phyloP scores from a whole-genome alignment of 2,113 vertebrate genomes.

The Macquaria ambigua region DNA sequence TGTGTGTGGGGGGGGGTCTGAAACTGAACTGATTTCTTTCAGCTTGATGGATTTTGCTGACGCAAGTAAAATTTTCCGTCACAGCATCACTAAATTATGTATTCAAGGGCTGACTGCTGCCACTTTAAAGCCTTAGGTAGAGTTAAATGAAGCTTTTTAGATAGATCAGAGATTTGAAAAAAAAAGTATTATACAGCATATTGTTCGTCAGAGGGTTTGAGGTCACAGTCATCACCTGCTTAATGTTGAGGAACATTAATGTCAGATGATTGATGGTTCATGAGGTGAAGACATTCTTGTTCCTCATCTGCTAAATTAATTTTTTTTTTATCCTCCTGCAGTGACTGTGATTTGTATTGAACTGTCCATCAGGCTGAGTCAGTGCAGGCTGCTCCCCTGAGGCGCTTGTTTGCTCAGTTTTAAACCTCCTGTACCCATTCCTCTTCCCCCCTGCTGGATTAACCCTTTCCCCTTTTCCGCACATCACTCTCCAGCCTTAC shows the following conservation, averaged over 20 bases:
- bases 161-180: background rate
- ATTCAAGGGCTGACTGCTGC: conserved; percentile 44
- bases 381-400: conserved; percentile 7
- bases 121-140: background rate
- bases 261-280: background rate
- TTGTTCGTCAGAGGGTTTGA: background rate
- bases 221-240: background rate
- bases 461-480: conserved; percentile 7
- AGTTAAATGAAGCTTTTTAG: background rate
- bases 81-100: conserved; percentile 66
- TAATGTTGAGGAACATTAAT: background rate
- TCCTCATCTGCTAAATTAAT: background rate
- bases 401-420: conserved; percentile 41
- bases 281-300: background rate
- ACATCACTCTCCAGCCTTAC: background rate
- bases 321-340: background rate
- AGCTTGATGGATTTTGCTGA: conserved; percentile 74
- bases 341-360: conserved; percentile 10
- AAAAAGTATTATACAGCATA: background rate
- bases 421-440: conserved; percentile 23
- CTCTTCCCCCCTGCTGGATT: conserved; percentile 17
- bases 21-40: conserved; percentile 49
- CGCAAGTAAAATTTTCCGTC: conserved; percentile 65
- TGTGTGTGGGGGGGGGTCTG: background rate
- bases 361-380: conserved; percentile 14